A percentile compares a stretch with the other conserved stretches of the same genome.
These are phyloP conservation scores for Rhabdophis nuchalis DNA, from an alignment of 2,797 vertebrate genomes.

Conservation along the genomic window DNA sequence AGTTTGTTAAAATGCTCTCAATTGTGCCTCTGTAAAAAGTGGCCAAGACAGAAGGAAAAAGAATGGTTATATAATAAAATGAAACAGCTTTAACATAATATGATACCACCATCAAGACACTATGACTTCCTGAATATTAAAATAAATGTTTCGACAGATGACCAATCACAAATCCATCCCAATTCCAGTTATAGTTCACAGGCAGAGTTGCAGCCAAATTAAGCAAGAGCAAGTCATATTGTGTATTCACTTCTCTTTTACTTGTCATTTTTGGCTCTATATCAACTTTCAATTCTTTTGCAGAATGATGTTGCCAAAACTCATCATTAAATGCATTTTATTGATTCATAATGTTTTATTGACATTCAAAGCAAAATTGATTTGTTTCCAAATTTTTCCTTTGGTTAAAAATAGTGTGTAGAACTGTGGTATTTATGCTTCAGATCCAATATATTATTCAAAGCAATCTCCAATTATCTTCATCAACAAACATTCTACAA, in stretches of 20 bases:
- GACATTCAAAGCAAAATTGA: background rate
- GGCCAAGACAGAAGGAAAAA: no score
- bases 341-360: background rate
- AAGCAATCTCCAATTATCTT: background rate
- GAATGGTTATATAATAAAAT: background rate
- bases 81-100: background rate
- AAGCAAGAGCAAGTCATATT: background rate
- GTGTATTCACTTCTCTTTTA: background rate
- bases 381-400: background rate
- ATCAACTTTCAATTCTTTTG: background rate
- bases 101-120: background rate
- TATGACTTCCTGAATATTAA: background rate
- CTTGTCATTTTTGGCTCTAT: background rate
- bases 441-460: background rate
- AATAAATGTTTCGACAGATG: background rate
- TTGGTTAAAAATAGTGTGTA: background rate
- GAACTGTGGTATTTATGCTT: background rate
- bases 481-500: background rate
- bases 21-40: no score
- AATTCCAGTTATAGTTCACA: background rate
- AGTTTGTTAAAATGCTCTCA: background rate
- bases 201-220: background rate
- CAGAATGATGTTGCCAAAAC: background rate
- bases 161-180: background rate
- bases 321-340: background rate